Evolutionary conservation across 2,888 invertebrate genomes (phyloP).

Genomic region (Slavum lentiscoides): DNA sequence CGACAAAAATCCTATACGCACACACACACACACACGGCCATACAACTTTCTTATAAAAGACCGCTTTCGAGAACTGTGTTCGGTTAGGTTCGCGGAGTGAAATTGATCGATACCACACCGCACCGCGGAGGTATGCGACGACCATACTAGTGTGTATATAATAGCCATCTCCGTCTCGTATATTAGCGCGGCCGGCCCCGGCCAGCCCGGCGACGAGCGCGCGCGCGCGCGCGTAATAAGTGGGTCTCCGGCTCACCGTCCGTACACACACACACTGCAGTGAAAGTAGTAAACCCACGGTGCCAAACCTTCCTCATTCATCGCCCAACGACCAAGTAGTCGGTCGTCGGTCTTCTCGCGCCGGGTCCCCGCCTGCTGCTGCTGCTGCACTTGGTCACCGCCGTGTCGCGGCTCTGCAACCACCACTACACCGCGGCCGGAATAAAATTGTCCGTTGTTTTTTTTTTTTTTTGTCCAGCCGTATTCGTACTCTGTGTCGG

Average conservation of each 20-base stretch:
- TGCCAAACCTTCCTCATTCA: constrained; percentile 53
- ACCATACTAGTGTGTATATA: neutral
- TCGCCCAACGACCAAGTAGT: neutral
- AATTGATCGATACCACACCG: constrained; percentile 48
- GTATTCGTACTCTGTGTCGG: no score
- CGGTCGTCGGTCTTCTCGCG: neutral
- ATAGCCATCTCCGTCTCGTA: neutral
- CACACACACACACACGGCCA: neutral
- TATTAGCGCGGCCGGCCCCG: neutral
- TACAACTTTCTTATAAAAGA: constrained; percentile 50
- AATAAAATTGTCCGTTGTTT: no score
- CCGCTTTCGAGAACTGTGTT: constrained; percentile 49
- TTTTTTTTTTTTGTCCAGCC: no score
- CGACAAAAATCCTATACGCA: neutral
- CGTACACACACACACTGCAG: neutral
- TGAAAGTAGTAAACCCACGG: constrained; percentile 51
- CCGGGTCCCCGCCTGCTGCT: neutral
- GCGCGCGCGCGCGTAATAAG: constrained; percentile 27
- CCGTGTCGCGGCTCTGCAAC: no score
- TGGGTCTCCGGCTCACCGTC: constrained; percentile 42
- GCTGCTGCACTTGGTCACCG: no score
- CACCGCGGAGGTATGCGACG: constrained; percentile 3
- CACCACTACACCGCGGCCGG: no score
- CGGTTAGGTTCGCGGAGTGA: constrained; percentile 34
- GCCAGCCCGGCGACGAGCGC: neutral